Base-by-base conservation (phyloP, 2,888 invertebrate species). In the Troides helena region DNA sequence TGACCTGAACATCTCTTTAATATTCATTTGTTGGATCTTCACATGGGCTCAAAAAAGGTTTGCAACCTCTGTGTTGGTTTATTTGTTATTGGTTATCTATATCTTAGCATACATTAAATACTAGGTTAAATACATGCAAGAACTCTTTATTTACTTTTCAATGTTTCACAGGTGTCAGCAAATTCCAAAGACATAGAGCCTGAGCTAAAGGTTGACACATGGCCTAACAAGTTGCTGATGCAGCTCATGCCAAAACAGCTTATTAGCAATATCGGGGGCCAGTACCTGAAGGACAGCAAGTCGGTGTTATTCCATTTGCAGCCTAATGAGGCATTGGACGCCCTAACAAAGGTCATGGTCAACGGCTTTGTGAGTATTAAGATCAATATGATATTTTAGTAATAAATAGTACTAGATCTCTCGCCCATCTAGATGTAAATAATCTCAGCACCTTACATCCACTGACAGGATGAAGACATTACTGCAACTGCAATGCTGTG, bases 161-260 rank as follows among this genome's bases (percentile, higher is more conserved):
- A 72, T 72, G 17, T 50, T 65, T 65, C 25, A 1, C 80, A 92
- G 90, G 93, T 93, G 18, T 94, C 94, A 59, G 94, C 94, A 0
- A 94, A 93, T 76, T 94, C 94, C 0, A 96, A 97, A 80, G 97
- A 97, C 79, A 97, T 97, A 2, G 98, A 98, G 82, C 96, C 97
- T 0, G 98, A 98, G 87, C 93, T 98, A 94, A 98, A 97, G 89
- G 97, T 98, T 1, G 97, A 97, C 80, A 96, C 97, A 46, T 99
- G 99, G 99, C 98, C 99, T 0, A 94, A 95, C 75, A 98, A 98
- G 81, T 87, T 99, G 56, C 95, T 98, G 64, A 98, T 99, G 97
- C 98, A 98, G 87, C 86, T 99, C 74, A 97, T 99, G 96, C 99
- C 98, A 0, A 98, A 98, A 81, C 96, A 96, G 80, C 91, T 99